Conservation (phyloP, 2,888 invertebrate genomes). For the Pollenia labialis region DNA sequence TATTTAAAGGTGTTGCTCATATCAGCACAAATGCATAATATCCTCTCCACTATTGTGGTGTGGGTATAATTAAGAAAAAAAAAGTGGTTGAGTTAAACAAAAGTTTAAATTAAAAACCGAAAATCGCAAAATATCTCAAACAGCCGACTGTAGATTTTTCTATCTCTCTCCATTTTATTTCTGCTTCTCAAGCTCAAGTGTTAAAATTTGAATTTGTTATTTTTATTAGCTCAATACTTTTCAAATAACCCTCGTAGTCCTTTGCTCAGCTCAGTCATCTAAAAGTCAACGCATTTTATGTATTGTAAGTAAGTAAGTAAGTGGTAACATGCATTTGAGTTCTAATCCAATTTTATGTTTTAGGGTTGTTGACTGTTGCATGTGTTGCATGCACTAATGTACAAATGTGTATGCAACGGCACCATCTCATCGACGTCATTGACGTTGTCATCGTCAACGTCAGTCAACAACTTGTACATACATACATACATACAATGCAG, state of each 20-base stretch:
- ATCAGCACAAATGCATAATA: no score
- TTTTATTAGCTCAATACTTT: no score
- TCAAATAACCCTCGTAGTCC: background rate
- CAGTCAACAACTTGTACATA: slow-evolving; percentile 28
- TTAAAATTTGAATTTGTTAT: no score
- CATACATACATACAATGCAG: slow-evolving; percentile 16
- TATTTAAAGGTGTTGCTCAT: no score
- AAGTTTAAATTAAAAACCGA: no score
- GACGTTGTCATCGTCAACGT: background rate
- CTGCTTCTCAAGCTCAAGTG: no score
- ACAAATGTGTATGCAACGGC: slow-evolving; percentile 36
- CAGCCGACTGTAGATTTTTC: no score
- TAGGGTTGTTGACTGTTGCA: slow-evolving; percentile 73
- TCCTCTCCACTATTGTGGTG: no score
- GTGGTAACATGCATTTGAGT: slow-evolving; percentile 65
- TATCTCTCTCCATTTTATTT: no score
- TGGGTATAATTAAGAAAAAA: no score
- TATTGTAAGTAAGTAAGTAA: slow-evolving; percentile 45
- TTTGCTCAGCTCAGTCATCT: slow-evolving; percentile 41
- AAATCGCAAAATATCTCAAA: no score
- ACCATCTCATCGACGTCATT: slow-evolving; percentile 28
- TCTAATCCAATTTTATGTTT: slow-evolving; percentile 73
- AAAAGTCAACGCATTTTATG: slow-evolving; percentile 67
- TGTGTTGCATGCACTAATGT: slow-evolving; percentile 61
- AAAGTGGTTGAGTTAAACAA: no score